These are phyloP conservation scores for Gari tellinella DNA, from an alignment of 2,888 invertebrate genomes.

Conservation along the genomic window DNA sequence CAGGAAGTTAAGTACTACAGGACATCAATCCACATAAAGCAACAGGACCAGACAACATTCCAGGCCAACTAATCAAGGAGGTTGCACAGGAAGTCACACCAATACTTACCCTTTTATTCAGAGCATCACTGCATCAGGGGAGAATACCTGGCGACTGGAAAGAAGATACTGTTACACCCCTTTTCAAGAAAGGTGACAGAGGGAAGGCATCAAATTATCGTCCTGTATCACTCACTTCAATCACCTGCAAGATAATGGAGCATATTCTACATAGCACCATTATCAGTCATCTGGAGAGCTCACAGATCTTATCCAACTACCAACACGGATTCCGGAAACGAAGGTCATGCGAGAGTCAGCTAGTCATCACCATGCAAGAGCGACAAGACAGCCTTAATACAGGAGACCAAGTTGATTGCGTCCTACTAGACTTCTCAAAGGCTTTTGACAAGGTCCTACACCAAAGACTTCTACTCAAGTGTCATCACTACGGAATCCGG, in stretches of 20 bases:
- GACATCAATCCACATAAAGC: no score
- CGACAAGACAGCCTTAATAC: not conserved
- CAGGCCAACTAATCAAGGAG: no score
- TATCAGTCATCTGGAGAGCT: not conserved
- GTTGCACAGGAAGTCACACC: no score
- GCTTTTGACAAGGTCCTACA: constrained; percentile 16
- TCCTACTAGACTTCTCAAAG: constrained; percentile 15
- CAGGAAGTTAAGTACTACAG: no score
- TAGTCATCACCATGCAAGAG: not conserved
- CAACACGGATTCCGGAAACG: constrained; percentile 9
- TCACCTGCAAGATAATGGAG: not conserved
- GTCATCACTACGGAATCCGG: constrained; percentile 6
- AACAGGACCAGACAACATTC: no score
- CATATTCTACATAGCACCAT: not conserved
- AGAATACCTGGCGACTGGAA: constrained; percentile 5
- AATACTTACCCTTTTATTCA: no score
- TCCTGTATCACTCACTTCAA: constrained; percentile 1
- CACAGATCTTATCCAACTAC: constrained; percentile 1
- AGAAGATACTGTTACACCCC: not conserved
- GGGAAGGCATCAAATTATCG: not conserved
- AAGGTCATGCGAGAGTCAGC: not conserved
- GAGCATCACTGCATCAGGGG: no score
- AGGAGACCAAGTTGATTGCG: not conserved
- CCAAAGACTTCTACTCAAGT: constrained; percentile 3
- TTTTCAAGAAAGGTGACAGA: constrained; percentile 1